Percentiles rank a stretch among this genome's conserved stretches.
These are phyloP conservation scores for Torymus auratus DNA, from an alignment of 2,888 invertebrate genomes.

Conservation along the genomic window DNA sequence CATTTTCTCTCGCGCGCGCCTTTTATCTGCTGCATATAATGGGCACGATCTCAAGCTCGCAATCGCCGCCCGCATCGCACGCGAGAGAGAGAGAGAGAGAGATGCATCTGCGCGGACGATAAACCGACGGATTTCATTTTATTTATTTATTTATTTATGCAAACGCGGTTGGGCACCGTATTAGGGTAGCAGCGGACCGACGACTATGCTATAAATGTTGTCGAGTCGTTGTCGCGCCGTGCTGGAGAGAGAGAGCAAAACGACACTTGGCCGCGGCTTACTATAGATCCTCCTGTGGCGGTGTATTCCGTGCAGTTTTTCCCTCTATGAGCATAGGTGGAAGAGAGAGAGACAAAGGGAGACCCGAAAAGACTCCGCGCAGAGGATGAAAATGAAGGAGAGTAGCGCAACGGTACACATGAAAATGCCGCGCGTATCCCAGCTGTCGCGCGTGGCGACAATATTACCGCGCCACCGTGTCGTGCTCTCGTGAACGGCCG, in stretches of 20 bases:
- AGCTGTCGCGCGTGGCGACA: not conserved
- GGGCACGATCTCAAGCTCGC: constrained; percentile 41
- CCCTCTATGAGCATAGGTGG: too few species aligned
- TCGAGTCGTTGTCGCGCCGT: not conserved
- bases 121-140: constrained; percentile 12
- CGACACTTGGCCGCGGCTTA: constrained; percentile 5
- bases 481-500: constrained; percentile 8
- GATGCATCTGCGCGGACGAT: too few species aligned
- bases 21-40: constrained; percentile 54
- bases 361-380: too few species aligned
- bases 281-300: not conserved
- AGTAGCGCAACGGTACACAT: not conserved
- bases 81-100: too few species aligned
- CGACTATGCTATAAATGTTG: too few species aligned
- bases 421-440: too few species aligned
- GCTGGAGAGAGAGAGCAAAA: not conserved
- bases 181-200: not conserved
- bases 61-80: constrained; percentile 33
- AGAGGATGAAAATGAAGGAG: not conserved
- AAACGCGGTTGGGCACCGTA: not conserved
- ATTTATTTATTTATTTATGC: constrained; percentile 49
- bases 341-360: not conserved
- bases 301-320: too few species aligned
- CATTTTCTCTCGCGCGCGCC: constrained; percentile 38
- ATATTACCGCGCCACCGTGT: not conserved